Percentiles rank a stretch among this genome's conserved stretches.
These are phyloP conservation scores for Epinephelus lanceolatus DNA, from an alignment of 2,113 vertebrate genomes.

Conservation along the genomic window DNA sequence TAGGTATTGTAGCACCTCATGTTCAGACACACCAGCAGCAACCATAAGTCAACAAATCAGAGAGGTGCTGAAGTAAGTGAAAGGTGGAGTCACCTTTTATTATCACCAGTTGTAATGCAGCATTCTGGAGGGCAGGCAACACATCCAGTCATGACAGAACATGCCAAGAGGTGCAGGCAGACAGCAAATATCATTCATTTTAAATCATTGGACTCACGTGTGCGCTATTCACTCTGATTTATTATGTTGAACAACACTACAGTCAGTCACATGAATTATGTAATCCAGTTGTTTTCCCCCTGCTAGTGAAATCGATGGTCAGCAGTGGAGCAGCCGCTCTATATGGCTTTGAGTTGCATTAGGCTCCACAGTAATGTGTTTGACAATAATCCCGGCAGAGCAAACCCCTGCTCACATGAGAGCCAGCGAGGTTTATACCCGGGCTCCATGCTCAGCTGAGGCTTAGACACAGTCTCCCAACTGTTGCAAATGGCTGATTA, in stretches of 20 bases:
- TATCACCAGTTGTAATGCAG: neutral
- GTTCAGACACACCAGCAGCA: neutral
- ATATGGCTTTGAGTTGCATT: slow-evolving; percentile 57
- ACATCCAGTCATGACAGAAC: slow-evolving; percentile 8
- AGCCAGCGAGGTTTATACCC: slow-evolving; percentile 38
- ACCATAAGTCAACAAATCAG: neutral
- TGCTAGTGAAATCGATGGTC: slow-evolving; percentile 64
- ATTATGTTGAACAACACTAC: slow-evolving; percentile 9
- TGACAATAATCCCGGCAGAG: slow-evolving; percentile 63
- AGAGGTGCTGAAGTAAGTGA: neutral
- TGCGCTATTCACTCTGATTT: neutral
- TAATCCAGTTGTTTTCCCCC: slow-evolving; percentile 71
- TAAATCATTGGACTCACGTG: neutral
- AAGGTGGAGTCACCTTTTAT: slow-evolving; percentile 17
- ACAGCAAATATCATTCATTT: neutral
- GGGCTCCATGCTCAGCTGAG: slow-evolving; percentile 48
- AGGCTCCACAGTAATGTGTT: slow-evolving; percentile 71
- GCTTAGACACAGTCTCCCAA: slow-evolving; percentile 60
- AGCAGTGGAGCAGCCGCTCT: slow-evolving; percentile 44
- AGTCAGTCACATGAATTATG: slow-evolving; percentile 73
- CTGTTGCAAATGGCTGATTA: slow-evolving; percentile 69
- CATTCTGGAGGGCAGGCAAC: neutral
- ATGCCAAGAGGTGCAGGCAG: slow-evolving; percentile 4
- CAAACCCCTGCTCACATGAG: slow-evolving; percentile 46
- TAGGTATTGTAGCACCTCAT: neutral